Base-by-base conservation (phyloP, 2,113 vertebrate genomes). In the Desmodus rotundus region DNA sequence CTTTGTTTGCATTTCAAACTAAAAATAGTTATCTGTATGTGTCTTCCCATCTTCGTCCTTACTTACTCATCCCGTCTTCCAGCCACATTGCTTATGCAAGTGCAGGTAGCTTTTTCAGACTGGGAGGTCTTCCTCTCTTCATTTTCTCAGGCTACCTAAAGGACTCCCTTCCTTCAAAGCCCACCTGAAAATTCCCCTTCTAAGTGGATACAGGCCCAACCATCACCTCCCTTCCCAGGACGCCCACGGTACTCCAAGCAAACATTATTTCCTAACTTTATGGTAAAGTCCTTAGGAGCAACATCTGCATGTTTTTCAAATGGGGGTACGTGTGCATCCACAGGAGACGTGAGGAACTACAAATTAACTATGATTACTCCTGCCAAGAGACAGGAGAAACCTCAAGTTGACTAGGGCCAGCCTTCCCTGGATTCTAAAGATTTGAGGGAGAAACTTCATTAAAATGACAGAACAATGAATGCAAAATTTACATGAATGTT, bases 91-190 rank as follows among this genome's bases (percentile, higher is more conserved):
- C 10, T 26, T 13, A 87, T 0, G 6, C 58, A 56, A 78, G 36
- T 1, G 6, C 5, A 33, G 10, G 4, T 1, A 56, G 8, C 20
- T 6, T 47, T 5, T 65, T 56, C 31, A 20, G 26, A 17, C 1
- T 11, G 12, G 16, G 92, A 16, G 4, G 10, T 24, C 7, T 13
- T 65, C 28, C 7, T 81, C 14, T 77, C 33, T 24, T 63, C 11
- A 67, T 41, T 76, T 38, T 28, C 17, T 36, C 41, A 33, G 0
- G 76, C 17, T 47, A 41, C 2, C 0, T 20, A 58, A 70, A 84
- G 10, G 15, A 76, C 4, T 22, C 13, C n/a, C 31, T 47, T 38
- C 15, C 7, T 76, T 67, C 33, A 89, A 54, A 17, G 20, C 4
- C 73, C 16, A 72, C 33, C 14, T 24, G 67, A 84, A 74, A 89